phyloP scores from a whole-genome alignment of 2,797 vertebrate species.

The Balearica regulorum region DNA sequence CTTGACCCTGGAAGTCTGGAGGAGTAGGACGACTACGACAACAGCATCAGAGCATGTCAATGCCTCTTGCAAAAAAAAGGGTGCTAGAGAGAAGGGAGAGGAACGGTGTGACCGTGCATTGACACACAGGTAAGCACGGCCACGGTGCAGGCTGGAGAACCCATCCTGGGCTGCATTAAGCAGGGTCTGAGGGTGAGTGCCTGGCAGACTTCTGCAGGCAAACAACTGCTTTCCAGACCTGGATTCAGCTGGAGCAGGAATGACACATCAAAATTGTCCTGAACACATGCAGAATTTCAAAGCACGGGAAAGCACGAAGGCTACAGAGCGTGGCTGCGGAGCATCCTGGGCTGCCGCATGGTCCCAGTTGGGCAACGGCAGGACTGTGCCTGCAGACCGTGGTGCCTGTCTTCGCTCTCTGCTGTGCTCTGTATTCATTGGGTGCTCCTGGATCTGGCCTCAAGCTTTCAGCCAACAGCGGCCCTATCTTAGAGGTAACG shows the following conservation, averaged over 20 bases:
- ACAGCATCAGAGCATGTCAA: neutral
- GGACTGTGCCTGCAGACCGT: neutral
- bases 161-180: neutral
- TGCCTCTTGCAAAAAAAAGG: neutral
- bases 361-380: neutral
- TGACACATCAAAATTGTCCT: neutral
- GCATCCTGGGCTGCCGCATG: accelerated
- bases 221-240: neutral
- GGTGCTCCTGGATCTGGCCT: neutral
- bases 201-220: neutral
- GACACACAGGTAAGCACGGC: accelerated
- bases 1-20: neutral
- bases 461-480: neutral
- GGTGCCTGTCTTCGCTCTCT: neutral
- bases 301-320: accelerated
- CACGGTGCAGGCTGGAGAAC: neutral
- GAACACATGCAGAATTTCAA: neutral
- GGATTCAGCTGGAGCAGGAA: neutral
- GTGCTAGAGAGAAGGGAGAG: neutral
- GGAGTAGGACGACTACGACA: neutral
- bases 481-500: neutral
- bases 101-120: neutral
- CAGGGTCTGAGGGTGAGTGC: neutral
- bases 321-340: neutral
- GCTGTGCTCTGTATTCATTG: neutral